Evolutionary conservation across 1,140 invertebrate genomes (phyloP).

Genomic region (Micrasema minimum): DNA sequence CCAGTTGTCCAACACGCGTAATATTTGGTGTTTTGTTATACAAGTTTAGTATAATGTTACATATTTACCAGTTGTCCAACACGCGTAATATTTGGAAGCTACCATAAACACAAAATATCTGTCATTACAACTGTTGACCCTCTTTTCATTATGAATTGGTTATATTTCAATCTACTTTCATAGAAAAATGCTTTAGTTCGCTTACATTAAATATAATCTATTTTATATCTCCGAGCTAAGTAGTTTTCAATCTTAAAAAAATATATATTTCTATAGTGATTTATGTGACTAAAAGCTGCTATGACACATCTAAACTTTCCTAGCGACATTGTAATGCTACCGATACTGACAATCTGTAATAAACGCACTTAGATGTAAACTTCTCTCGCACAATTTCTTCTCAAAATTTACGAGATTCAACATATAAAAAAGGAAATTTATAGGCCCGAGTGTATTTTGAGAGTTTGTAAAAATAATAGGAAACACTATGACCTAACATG

Average conservation of each 20-base stretch:
- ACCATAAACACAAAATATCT: neutral
- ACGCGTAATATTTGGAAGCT: slow-evolving; percentile 16
- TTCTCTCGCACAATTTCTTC: neutral
- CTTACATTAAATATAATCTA: slow-evolving; percentile 32
- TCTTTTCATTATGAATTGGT: too few species aligned
- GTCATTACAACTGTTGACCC: too few species aligned
- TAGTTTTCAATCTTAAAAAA: slow-evolving; percentile 34
- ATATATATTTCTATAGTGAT: slow-evolving; percentile 31
- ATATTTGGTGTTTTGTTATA: slow-evolving; percentile 12
- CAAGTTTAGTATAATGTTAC: slow-evolving; percentile 16
- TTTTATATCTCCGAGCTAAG: slow-evolving; percentile 19
- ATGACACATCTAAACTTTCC: slow-evolving; percentile 7
- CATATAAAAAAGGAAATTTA: neutral
- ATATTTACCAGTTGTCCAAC: neutral
- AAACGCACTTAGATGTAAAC: slow-evolving; percentile 16
- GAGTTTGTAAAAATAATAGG: slow-evolving; percentile 37
- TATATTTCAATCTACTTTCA: neutral
- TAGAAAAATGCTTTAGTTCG: slow-evolving; percentile 19
- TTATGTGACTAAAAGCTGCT: slow-evolving; percentile 33
- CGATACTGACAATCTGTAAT: neutral
- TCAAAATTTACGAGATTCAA: neutral
- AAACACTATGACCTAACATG: slow-evolving; percentile 35
- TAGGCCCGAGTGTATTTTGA: slow-evolving; percentile 19
- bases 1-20: neutral
- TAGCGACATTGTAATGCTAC: slow-evolving; percentile 5